phyloP scores from a whole-genome alignment of 2,113 vertebrate genomes.

The Gallinago paraguaiae region DNA sequence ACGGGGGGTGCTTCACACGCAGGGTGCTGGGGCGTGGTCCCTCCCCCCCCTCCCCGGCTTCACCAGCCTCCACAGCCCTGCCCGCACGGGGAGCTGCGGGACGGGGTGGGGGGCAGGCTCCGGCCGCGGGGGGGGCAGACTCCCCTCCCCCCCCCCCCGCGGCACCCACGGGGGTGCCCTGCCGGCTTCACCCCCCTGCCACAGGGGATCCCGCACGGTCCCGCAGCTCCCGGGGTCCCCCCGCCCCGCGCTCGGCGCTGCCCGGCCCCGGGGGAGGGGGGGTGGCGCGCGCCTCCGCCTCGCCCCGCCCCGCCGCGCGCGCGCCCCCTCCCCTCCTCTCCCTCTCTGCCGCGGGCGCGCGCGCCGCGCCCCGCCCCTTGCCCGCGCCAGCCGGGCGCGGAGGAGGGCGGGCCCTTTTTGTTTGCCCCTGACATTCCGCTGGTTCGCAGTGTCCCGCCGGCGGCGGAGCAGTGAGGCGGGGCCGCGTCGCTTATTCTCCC shows the following conservation, averaged over 20 bases:
- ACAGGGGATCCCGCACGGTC: background rate
- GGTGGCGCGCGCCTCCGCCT: background rate
- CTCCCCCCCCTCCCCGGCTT: background rate
- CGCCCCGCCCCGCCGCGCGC: background rate
- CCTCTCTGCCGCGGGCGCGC: background rate
- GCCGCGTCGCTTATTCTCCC: background rate
- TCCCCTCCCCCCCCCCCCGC: background rate
- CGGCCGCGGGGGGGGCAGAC: too few relatives aligned
- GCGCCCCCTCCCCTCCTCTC: background rate
- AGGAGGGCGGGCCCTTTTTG: constrained; percentile 25
- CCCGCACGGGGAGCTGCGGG: background rate
- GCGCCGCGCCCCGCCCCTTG: background rate
- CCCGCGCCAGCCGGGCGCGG: background rate
- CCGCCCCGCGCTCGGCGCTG: background rate
- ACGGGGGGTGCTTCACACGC: background rate
- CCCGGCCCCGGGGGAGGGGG: too few relatives aligned
- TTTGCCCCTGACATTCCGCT: constrained; percentile 30
- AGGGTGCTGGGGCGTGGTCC: background rate
- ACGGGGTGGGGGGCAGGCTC: background rate
- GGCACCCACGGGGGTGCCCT: background rate
- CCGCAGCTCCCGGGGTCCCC: background rate
- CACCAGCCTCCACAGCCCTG: background rate
- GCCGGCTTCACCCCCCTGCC: too few relatives aligned
- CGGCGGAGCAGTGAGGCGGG: background rate
- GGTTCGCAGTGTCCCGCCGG: constrained; percentile 13